phyloP scores from a whole-genome alignment of 1,140 invertebrate species.

The Popillia japonica region DNA sequence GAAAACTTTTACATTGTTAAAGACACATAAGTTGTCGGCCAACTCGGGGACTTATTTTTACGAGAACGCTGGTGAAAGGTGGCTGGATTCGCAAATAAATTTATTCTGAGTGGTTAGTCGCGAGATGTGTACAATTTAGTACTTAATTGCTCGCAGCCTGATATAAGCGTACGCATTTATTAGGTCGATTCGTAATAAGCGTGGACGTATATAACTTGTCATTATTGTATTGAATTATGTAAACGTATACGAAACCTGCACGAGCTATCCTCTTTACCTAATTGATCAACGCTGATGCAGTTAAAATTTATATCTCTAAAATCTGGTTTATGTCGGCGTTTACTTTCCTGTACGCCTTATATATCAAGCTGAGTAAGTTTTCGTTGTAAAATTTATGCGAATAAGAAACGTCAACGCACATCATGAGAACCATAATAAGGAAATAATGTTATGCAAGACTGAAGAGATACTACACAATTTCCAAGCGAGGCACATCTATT shows the following conservation, averaged over 20 bases:
- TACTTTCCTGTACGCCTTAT: neutral
- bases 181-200: neutral
- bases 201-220: neutral
- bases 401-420: too few relatives aligned
- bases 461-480: too few relatives aligned
- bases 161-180: neutral
- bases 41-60: constrained; percentile 8
- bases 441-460: too few relatives aligned
- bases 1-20: constrained; percentile 34
- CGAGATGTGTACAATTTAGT: neutral
- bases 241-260: neutral
- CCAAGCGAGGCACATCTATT: too few relatives aligned
- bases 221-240: constrained; percentile 13
- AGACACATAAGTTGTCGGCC: neutral
- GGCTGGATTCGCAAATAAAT: neutral
- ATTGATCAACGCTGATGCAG: neutral
- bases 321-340: neutral
- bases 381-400: neutral
- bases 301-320: neutral
- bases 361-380: neutral
- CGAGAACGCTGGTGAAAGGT: neutral
- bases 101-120: neutral
- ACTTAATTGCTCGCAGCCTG: neutral
- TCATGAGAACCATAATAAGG: too few relatives aligned
- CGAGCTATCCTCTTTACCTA: neutral